phyloP scores from a whole-genome alignment of 2,888 invertebrate genomes.

The Caenorhabditis becei region DNA sequence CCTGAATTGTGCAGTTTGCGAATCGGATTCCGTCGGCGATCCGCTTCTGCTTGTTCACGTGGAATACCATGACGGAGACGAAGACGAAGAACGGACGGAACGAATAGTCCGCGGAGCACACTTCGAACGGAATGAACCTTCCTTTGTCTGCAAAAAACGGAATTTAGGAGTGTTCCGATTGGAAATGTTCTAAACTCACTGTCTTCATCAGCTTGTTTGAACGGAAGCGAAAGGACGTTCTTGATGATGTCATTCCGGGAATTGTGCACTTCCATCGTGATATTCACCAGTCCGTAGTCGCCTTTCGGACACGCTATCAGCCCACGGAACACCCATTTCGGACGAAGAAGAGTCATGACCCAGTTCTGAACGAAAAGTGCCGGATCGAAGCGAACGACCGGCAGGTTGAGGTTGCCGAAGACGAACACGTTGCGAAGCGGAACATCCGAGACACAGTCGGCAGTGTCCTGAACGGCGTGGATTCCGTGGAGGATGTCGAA shows the following conservation, averaged over 20 bases:
- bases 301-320: conserved; percentile 29
- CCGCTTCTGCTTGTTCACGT: conserved; percentile 4
- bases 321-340: conserved; percentile 38
- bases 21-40: conserved; percentile 18
- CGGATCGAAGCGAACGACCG: conserved; percentile 30
- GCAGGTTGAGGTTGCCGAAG: conserved; percentile 35
- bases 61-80: conserved; percentile 29
- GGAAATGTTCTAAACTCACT: no score
- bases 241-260: not conserved
- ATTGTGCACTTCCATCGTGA: conserved; percentile 12
- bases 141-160: conserved; percentile 4
- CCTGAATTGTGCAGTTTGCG: conserved; percentile 35
- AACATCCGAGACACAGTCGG: conserved; percentile 7
- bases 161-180: not conserved
- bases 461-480: conserved; percentile 3
- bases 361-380: conserved; percentile 21
- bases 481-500: conserved; percentile 24
- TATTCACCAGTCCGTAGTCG: conserved; percentile 23
- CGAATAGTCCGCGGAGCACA: conserved; percentile 12
- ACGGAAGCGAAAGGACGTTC: not conserved
- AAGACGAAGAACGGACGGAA: conserved; percentile 30
- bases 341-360: conserved; percentile 20
- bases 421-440: conserved; percentile 22
- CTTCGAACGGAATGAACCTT: conserved; percentile 37
- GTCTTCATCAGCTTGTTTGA: conserved; percentile 9